Evolutionary conservation across 1,140 invertebrate genomes (phyloP).

Genomic region (Papilio machaon): DNA sequence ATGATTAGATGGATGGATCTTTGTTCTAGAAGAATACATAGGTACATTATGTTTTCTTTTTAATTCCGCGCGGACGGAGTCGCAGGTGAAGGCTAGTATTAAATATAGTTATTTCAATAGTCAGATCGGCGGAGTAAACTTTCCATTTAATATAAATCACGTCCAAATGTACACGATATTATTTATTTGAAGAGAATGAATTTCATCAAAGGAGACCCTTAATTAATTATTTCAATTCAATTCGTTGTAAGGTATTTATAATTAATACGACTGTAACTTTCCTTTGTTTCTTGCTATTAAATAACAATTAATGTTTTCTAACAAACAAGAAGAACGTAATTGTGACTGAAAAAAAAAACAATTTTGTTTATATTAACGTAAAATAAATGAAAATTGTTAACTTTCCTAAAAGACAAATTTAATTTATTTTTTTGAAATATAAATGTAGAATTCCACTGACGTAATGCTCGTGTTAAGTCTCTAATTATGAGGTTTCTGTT

Average conservation of each 20-base stretch:
- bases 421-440: not conserved
- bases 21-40: too few species aligned
- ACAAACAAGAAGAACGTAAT: not conserved
- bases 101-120: not conserved
- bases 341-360: not conserved
- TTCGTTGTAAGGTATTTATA: slow-evolving; percentile 9
- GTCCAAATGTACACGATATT: not conserved
- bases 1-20: too few species aligned
- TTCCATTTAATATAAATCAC: not conserved
- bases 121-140: not conserved
- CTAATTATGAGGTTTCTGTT: too few species aligned
- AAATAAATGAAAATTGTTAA: not conserved
- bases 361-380: not conserved
- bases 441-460: too few species aligned
- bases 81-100: not conserved
- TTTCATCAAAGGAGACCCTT: slow-evolving; percentile 1
- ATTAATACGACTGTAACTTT: slow-evolving; percentile 2
- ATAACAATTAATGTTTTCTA: not conserved
- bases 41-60: too few species aligned
- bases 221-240: slow-evolving; percentile 17
- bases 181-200: slow-evolving; percentile 9
- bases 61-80: too few species aligned
- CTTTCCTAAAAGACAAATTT: not conserved
- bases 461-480: too few species aligned
- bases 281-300: not conserved